Base-by-base conservation (phyloP, 1,140 invertebrate species). In the Yoshiicerus persimilis region DNA sequence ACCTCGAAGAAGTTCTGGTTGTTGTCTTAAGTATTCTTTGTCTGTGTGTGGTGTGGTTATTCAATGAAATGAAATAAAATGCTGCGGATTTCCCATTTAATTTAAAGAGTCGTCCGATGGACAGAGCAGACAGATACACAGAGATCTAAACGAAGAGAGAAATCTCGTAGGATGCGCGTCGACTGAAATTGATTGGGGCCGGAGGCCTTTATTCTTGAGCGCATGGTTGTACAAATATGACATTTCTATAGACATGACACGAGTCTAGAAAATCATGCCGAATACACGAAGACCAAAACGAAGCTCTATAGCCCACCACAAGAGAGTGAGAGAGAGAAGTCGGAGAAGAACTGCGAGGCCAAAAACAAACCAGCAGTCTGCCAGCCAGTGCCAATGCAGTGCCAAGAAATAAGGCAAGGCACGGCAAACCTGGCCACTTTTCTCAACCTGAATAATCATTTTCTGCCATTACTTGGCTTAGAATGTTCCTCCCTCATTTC, bases 171-270 rank as follows among this genome's bases (percentile, higher is more conserved):
- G 84, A 88, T 88, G 64, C 88, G 84, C 85, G 84, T 88, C 30
- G 84, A 83, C 88, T 86, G 88, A 86, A 88, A 88, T 64, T 86
- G 88, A 88, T 88, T 88, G 88, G 88, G 62, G 88, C 88, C 86
- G 16, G 36, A 86, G 88, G 88, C 27, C 13, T 86, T 75, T 39
- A 36, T 23, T 64, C 87, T 88, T 75, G 75, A 88, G 87, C 87
- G 87, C 87, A 88, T 88, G 87, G 87, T 84, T 88, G 83, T 85
- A 88, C 83, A 86, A 88, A 88, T 88, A 88, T 88, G 83, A 88
- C 87, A 88, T 85, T 88, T 84, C 77, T 87, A 87, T 87, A 87
- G 87, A 66, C 75, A 84, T 84, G 83, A 47, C 83, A 84, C 83
- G 83, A 84, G 75, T 34, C 75, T 80, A 80, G 75, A 80, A 80